Conservation (phyloP, 2,797 vertebrate genomes). For the Gallinago solitaria region DNA sequence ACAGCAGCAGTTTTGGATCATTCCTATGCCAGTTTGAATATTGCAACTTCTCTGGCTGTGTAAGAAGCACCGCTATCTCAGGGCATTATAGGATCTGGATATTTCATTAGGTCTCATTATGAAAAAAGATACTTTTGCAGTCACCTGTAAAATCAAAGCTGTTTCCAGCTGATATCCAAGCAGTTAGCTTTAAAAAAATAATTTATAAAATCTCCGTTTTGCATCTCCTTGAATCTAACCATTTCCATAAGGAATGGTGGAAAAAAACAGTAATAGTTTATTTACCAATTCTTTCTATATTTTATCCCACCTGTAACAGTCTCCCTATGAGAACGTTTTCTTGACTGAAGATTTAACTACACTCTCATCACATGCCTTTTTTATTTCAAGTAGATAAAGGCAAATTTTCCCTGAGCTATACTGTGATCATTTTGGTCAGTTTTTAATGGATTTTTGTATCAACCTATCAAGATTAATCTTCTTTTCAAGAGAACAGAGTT, state of each 20-base stretch:
- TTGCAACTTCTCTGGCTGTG: not conserved
- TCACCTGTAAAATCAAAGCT: not conserved
- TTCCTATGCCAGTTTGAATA: not conserved
- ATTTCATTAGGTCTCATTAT: not conserved
- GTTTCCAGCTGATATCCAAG: not conserved
- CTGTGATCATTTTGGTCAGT: rapidly evolving
- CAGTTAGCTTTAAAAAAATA: not conserved
- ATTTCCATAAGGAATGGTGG: not conserved
- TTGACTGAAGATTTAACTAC: not conserved
- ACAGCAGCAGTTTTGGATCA: not conserved
- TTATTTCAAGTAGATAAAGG: not conserved
- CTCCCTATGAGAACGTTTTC: not conserved
- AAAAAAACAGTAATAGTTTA: not conserved
- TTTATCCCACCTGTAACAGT: not conserved
- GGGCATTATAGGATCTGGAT: not conserved
- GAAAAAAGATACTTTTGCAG: not conserved
- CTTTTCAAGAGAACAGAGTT: not conserved
- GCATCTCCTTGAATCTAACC: not conserved
- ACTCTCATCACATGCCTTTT: not conserved
- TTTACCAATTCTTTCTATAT: not conserved
- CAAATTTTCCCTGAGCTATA: not conserved
- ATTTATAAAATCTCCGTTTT: not conserved
- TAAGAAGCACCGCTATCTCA: not conserved
- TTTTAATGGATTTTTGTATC: not conserved
- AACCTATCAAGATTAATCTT: not conserved